Conservation (phyloP, 2,888 invertebrate species). For the Zeuzera pyrina region DNA sequence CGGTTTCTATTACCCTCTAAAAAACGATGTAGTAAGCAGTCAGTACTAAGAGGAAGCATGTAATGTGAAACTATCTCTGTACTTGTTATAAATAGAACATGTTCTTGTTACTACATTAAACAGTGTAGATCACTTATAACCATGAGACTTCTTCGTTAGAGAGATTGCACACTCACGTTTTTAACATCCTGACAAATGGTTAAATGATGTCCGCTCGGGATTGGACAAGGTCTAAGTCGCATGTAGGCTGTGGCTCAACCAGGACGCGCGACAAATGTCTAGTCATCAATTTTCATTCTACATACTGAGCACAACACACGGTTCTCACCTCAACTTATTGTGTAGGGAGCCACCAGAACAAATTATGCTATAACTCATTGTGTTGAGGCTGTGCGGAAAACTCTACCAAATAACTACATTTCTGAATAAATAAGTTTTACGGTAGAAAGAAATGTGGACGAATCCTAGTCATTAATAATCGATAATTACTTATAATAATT, state of each 20-base stretch:
- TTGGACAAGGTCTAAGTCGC: constrained; percentile 6
- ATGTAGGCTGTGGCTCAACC: constrained; percentile 8
- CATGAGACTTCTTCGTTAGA: not conserved
- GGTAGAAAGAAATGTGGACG: too few relatives aligned
- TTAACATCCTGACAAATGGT: constrained; percentile 13
- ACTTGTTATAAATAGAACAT: too few relatives aligned
- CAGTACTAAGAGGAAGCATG: too few relatives aligned
- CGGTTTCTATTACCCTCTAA: too few relatives aligned
- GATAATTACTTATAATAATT: too few relatives aligned
- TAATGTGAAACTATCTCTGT: too few relatives aligned
- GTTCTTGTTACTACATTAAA: too few relatives aligned
- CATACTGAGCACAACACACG: constrained; percentile 23
- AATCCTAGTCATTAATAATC: too few relatives aligned
- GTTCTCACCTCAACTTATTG: constrained; percentile 29
- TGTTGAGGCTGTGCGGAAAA: constrained; percentile 25
- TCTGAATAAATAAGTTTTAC: constrained; percentile 1
- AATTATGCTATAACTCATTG: constrained; percentile 46
- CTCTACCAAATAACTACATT: constrained; percentile 16
- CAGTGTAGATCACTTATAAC: constrained; percentile 3
- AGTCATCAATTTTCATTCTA: constrained; percentile 13
- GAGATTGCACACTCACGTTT: too few relatives aligned
- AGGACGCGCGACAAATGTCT: constrained; percentile 26
- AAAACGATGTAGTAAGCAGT: too few relatives aligned
- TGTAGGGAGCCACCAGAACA: constrained; percentile 31
- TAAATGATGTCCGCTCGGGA: constrained; percentile 11